Evolutionary conservation across 2,797 vertebrate species (phyloP).

Genomic region (Mastacembelus armatus): DNA sequence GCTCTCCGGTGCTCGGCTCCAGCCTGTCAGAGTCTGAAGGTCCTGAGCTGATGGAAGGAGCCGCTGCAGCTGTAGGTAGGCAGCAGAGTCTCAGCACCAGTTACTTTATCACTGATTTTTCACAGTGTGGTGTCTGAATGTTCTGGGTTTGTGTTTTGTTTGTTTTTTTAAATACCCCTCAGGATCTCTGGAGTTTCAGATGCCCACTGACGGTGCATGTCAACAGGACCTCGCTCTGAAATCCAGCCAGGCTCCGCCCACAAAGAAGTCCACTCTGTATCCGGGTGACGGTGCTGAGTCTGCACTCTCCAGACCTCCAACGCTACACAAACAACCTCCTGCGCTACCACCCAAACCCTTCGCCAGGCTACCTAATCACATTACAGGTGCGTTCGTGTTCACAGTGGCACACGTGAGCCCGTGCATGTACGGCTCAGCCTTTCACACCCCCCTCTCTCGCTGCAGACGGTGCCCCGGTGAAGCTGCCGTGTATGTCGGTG

Average conservation of each 20-base stretch:
- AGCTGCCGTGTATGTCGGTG: slow-evolving; percentile 91
- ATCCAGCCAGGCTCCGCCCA: slow-evolving; percentile 86
- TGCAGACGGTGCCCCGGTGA: slow-evolving; percentile 91
- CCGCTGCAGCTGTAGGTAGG: slow-evolving; percentile 74
- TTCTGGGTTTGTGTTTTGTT: background rate
- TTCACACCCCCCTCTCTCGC: background rate
- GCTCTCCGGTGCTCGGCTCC: slow-evolving; percentile 83
- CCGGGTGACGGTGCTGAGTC: slow-evolving; percentile 88
- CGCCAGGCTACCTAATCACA: slow-evolving; percentile 93
- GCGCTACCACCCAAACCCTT: slow-evolving; percentile 96
- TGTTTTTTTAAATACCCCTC: slow-evolving; percentile 70
- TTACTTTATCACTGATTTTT: background rate
- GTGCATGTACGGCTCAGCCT: background rate
- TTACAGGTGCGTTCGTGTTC: slow-evolving; percentile 76
- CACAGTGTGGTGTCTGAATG: background rate
- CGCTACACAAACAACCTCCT: slow-evolving; percentile 94
- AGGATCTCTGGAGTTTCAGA: slow-evolving; percentile 89
- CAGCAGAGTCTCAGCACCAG: background rate
- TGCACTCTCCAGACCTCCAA: slow-evolving; percentile 86
- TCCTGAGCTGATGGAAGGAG: slow-evolving; percentile 91
- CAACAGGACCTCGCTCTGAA: slow-evolving; percentile 89
- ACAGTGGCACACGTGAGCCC: no score
- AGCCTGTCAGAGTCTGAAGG: slow-evolving; percentile 86
- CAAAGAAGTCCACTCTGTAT: slow-evolving; percentile 88
- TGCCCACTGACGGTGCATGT: slow-evolving; percentile 81